Evolutionary conservation across 2,797 vertebrate genomes (phyloP), one percentile per base, ranked within the genome.

Genomic region (Mus caroli): DNA sequence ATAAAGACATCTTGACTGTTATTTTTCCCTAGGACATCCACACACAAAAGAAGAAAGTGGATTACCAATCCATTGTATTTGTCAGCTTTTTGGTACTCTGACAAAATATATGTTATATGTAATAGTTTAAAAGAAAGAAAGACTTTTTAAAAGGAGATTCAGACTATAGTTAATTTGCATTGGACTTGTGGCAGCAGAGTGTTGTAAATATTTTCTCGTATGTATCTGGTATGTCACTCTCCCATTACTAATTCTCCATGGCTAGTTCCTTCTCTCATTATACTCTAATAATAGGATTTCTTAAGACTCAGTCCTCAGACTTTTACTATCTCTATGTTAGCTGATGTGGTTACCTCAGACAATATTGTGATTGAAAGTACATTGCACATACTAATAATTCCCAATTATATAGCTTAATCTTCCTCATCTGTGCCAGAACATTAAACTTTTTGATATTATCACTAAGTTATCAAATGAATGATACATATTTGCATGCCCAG

Each of bases 231-330:
- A n/a, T 12, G 31, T 82, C n/a, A 69, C 40, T 95, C 76, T 94
- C 75, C 95, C 86, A 62, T 64, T 90, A 78, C 75, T 90, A 78
- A 75, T 58, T 93, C 58, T 80, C 73, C n/a, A 52, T 93, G 67
- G 78, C 14, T 84, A 78, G 46, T 31, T 88, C 46, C 31, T 88
- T 96, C 17, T n/a, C 34, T 79, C 82, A 82, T 56, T n/a, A 85
- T 54, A 69, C 56, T 67, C 64, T 62, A 90, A 46, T 86, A 90
- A 80, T 79, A n/a, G 10, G 75, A 88, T 95, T 92, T 69, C 8
- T 79, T 17, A 60, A 82, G 52, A 40, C 13, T 91, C 26, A 31
- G 2, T 88, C 40, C 40, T 89, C 34, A 85, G 64, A 85, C 40
- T 54, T 91, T 69, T 75, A 58, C 86, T 90, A 67, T 83, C 60